A percentile compares a stretch with the other conserved stretches of the same genome.
Conservation (phyloP, 2,113 vertebrate species). For the Tylochromis polylepis region DNA sequence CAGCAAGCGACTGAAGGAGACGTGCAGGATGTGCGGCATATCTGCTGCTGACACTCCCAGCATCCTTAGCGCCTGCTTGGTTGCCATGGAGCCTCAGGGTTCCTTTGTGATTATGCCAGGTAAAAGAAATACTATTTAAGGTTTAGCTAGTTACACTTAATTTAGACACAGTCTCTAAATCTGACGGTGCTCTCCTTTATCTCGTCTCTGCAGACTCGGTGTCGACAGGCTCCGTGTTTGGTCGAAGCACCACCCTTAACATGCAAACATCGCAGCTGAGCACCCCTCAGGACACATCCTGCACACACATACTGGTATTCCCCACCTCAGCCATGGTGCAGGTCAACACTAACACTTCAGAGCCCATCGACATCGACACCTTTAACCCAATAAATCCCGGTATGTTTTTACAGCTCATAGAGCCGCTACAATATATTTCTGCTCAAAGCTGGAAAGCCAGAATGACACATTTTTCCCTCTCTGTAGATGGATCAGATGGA, state of each 20-base stretch:
- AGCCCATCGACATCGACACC: slow-evolving; percentile 86
- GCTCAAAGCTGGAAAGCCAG: background rate
- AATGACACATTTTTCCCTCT: background rate
- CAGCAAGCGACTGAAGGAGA: slow-evolving; percentile 95
- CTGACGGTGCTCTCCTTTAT: background rate
- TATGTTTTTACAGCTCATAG: slow-evolving; percentile 39
- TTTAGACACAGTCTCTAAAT: background rate
- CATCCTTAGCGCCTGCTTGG: slow-evolving; percentile 96
- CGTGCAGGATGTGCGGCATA: slow-evolving; percentile 96
- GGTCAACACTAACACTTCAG: slow-evolving; percentile 88
- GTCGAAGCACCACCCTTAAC: slow-evolving; percentile 94
- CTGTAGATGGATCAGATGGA: slow-evolving; percentile 87
- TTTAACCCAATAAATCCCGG: slow-evolving; percentile 91
- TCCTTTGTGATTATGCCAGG: slow-evolving; percentile 99
- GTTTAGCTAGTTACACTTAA: background rate
- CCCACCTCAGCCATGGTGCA: slow-evolving; percentile 95
- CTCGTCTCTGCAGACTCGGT: slow-evolving; percentile 80
- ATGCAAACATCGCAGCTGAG: slow-evolving; percentile 96
- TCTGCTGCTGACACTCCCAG: slow-evolving; percentile 96
- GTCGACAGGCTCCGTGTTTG: slow-evolving; percentile 93
- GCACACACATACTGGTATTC: slow-evolving; percentile 96
- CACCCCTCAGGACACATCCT: slow-evolving; percentile 96
- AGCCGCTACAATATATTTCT: background rate
- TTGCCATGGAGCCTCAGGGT: slow-evolving; percentile 97
- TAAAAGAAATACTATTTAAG: slow-evolving; percentile 53